Evolutionary conservation across 2,113 vertebrate species (phyloP).

Genomic region (Leiothrix lutea): DNA sequence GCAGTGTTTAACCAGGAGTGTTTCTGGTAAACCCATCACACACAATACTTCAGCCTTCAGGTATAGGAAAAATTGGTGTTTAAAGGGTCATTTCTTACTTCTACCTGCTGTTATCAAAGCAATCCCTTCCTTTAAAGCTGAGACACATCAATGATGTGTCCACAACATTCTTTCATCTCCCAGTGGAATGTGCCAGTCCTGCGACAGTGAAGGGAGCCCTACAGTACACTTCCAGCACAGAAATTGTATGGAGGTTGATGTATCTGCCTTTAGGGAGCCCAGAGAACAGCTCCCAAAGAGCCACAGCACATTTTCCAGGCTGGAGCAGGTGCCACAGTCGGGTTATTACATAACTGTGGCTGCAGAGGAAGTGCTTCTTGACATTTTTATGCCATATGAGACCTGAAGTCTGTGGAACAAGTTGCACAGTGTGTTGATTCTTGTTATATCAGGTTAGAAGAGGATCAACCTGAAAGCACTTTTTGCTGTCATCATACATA

Average conservation of each 20-base stretch:
- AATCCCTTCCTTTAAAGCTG: neutral
- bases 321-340: neutral
- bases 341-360: neutral
- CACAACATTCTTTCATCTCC: neutral
- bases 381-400: neutral
- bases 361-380: neutral
- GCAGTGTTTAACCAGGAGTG: neutral
- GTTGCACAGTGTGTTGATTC: neutral
- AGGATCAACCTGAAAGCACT: neutral
- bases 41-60: neutral
- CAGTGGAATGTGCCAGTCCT: neutral
- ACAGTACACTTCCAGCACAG: neutral
- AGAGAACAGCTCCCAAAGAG: neutral
- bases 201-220: neutral
- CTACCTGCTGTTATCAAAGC: constrained; percentile 26
- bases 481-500: neutral
- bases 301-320: neutral
- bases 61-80: neutral
- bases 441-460: neutral
- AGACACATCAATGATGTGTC: neutral
- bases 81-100: constrained; percentile 17
- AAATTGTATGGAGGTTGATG: neutral
- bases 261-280: neutral
- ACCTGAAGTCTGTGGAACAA: neutral
- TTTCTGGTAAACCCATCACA: neutral